Percentiles rank a stretch among this genome's conserved stretches.
These are phyloP conservation scores for Myxocyprinus asiaticus DNA, from an alignment of 2,113 vertebrate species.

Conservation along the genomic window DNA sequence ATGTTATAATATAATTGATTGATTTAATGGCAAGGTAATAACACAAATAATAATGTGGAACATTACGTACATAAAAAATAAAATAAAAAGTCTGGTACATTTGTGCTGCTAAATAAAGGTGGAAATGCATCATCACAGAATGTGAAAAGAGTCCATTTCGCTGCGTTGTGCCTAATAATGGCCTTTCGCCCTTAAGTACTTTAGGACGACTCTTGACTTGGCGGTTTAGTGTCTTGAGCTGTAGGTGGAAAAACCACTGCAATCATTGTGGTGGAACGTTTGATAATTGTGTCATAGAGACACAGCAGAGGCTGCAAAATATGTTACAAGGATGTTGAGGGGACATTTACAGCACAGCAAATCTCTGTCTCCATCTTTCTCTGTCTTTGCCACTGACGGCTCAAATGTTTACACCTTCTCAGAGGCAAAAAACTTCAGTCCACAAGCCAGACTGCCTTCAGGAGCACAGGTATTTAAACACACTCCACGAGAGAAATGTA, in stretches of 20 bases:
- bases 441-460: background rate
- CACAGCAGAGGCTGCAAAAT: background rate
- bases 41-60: too few species aligned
- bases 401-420: background rate
- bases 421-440: conserved; percentile 10
- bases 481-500: background rate
- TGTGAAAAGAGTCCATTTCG: too few species aligned
- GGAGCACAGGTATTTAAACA: conserved; percentile 10
- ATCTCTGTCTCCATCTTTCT: background rate
- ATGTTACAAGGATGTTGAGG: background rate
- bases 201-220: background rate
- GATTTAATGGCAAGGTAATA: too few species aligned
- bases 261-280: background rate
- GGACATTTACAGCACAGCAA: background rate
- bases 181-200: too few species aligned
- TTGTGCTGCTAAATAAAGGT: too few species aligned
- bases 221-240: background rate
- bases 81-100: too few species aligned
- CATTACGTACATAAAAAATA: too few species aligned
- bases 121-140: too few species aligned
- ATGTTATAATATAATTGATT: too few species aligned
- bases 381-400: background rate
- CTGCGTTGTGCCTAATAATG: too few species aligned
- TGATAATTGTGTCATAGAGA: background rate
- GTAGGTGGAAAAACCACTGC: background rate